Conservation (phyloP, 2,797 vertebrate genomes). For the Anisognathus igniventris region DNA sequence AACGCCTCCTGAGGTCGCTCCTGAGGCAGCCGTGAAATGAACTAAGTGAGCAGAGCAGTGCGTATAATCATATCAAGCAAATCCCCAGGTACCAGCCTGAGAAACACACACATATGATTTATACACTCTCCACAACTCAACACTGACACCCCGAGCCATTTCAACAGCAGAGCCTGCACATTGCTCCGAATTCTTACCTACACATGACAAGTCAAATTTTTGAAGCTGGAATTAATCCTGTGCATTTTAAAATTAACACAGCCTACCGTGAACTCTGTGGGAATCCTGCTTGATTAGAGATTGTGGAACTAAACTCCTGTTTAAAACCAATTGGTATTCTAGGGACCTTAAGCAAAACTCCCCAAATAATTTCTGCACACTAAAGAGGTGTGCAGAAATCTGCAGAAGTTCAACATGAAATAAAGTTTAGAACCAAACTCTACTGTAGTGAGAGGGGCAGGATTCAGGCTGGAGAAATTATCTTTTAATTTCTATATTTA, state of each 20-base stretch:
- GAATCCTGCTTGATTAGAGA: background rate
- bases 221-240: background rate
- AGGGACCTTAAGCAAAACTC: background rate
- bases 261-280: background rate
- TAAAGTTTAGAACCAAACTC: background rate
- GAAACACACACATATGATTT: slow-evolving; percentile 56
- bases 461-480: background rate
- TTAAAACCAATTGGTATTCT: background rate
- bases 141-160: slow-evolving; percentile 63
- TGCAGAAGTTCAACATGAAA: background rate
- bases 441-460: background rate
- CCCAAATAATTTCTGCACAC: background rate
- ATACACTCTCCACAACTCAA: slow-evolving; percentile 58
- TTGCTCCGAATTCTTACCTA: slow-evolving; percentile 14
- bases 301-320: background rate
- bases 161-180: slow-evolving; percentile 43
- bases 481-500: background rate
- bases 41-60: slow-evolving; percentile 57
- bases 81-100: slow-evolving; percentile 44
- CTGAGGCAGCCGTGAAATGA: slow-evolving; percentile 61
- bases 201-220: background rate
- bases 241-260: background rate
- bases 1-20: slow-evolving; percentile 59
- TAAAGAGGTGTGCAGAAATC: background rate
- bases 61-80: slow-evolving; percentile 61